phyloP scores from a whole-genome alignment of 2,113 vertebrate species.

The Myrmophylax atrothorax region DNA sequence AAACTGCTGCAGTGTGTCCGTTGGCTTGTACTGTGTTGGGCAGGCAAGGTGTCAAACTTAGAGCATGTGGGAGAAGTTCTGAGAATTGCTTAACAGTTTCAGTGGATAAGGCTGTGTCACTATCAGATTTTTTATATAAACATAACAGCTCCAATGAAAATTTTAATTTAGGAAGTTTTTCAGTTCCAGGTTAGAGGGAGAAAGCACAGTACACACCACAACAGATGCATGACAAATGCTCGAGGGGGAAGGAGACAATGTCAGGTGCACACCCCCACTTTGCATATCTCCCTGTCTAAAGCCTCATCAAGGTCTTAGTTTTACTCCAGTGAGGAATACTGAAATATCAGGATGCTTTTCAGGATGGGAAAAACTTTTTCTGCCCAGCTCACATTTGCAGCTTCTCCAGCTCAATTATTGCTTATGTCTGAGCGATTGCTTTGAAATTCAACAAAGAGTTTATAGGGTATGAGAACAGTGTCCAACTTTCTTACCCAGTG shows the following conservation, averaged over 20 bases:
- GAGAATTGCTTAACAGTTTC: background rate
- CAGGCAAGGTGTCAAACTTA: background rate
- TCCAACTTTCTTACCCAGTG: background rate
- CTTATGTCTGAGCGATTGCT: background rate
- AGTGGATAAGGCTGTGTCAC: background rate
- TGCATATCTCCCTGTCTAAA: background rate
- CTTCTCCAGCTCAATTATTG: background rate
- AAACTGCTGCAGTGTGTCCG: background rate
- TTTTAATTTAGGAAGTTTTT: background rate
- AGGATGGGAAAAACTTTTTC: background rate
- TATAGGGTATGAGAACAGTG: background rate
- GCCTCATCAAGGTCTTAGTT: background rate
- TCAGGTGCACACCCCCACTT: background rate
- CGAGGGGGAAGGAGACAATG: background rate
- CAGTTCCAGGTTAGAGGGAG: background rate
- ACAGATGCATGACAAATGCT: background rate
- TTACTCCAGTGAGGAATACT: background rate
- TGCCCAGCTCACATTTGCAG: background rate
- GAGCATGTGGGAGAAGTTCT: background rate
- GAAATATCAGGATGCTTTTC: background rate
- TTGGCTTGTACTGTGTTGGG: background rate
- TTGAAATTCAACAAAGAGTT: background rate
- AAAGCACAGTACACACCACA: background rate
- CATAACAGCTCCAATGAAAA: background rate
- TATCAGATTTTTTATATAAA: background rate